phyloP scores from a whole-genome alignment of 2,797 vertebrate species.

The Meda fulgida region DNA sequence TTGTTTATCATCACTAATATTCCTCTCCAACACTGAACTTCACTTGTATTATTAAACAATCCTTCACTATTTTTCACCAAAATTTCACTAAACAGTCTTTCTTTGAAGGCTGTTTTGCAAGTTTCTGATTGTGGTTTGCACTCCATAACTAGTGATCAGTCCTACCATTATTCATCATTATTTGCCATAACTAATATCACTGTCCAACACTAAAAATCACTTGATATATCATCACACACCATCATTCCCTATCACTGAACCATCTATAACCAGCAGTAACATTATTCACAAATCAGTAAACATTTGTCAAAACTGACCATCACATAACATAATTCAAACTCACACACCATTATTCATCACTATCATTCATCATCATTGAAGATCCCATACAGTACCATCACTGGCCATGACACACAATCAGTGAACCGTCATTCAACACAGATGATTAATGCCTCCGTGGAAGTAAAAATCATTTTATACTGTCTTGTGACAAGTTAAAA shows the following conservation, averaged over 20 bases:
- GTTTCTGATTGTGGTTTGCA: neutral
- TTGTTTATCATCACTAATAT: neutral
- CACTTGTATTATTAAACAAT: neutral
- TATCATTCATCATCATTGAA: neutral
- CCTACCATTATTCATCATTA: neutral
- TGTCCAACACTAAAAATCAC: neutral
- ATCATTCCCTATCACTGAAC: neutral
- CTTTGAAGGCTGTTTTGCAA: neutral
- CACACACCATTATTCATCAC: neutral
- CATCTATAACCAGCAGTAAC: neutral
- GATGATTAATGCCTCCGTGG: neutral
- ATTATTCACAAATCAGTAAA: neutral
- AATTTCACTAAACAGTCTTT: neutral
- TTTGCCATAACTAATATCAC: neutral
- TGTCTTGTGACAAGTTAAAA: neutral
- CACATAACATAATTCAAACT: neutral
- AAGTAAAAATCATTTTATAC: neutral
- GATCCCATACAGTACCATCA: neutral
- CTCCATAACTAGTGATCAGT: neutral
- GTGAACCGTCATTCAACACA: neutral
- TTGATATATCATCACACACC: neutral
- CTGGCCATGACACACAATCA: neutral
- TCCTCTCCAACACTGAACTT: neutral
- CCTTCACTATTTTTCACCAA: neutral
- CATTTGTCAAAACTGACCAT: neutral